Base-by-base conservation (phyloP, 1,140 invertebrate genomes). In the Pristionchus pacificus region DNA sequence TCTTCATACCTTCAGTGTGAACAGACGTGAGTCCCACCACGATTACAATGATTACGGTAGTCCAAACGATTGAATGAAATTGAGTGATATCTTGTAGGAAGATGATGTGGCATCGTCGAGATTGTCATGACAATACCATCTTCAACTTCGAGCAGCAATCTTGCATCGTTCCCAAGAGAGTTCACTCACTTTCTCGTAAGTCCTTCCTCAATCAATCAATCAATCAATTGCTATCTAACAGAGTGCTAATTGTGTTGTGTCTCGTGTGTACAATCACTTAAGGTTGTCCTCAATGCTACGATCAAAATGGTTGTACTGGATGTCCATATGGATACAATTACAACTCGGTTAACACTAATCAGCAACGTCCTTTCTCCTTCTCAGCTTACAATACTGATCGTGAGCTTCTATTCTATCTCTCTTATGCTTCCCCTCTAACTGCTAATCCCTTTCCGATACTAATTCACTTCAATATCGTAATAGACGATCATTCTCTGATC, bases 91-190 rank as follows among this genome's bases (percentile, higher is more conserved):
- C 19, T 25, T 67, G 3, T 25, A 67, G 65, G 13, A n/a, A 27
- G 33, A 67, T 57, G 65, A 30, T 70, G 10, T 82, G 80, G 80
- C 59, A 73, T 14, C 82, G 77, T 59, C 80, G 80, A 49, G 66
- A 78, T 32, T 82, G 80, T 71, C 79, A 84, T 60, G 71, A 77
- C 19, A 76, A 67, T 32, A 78, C 80, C 60, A 70, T 70, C 55
- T 82, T 82, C 72, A 81, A 74, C 70, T 82, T 82, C 66, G 81
- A 83, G 38, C 78, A 79, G 30, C 80, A 82, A 70, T 71, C 80
- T 6, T 82, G 80, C 65, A 78, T 83, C 63, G 65, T 72, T 55
- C 70, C 70, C 24, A 59, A 61, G 63, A 72, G 60, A 57, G 60
- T 63, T 49, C 49, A 38, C 62, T 59, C 63, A 30, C 70, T 58